Conservation (phyloP, 1,140 invertebrate genomes). For the Thaumatotibia leucotreta region DNA sequence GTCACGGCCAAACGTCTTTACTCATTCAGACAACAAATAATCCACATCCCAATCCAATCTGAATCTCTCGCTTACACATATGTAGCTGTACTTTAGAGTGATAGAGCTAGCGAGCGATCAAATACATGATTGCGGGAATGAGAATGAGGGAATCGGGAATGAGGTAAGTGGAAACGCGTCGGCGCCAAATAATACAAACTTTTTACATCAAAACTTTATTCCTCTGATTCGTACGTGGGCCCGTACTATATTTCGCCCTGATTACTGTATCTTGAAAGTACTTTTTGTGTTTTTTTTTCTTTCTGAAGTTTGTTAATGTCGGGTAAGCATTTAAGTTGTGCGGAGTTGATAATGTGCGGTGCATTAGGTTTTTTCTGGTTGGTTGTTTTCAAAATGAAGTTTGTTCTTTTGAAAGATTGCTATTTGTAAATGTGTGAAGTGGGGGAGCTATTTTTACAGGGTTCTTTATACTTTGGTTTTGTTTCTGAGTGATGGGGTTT, state of each 20-base stretch:
- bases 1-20: background rate
- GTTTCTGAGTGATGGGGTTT: no score
- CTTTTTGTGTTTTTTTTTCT: slow-evolving; percentile 6
- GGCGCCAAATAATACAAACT: slow-evolving; percentile 13
- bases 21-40: background rate
- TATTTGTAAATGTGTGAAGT: background rate
- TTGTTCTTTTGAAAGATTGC: background rate
- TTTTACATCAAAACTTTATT: slow-evolving; percentile 24
- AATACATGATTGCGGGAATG: no score
- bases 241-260: slow-evolving; percentile 10
- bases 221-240: slow-evolving; percentile 15
- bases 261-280: slow-evolving; percentile 11
- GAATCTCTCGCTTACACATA: background rate
- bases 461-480: no score
- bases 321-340: slow-evolving; percentile 6
- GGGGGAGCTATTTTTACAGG: no score
- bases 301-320: slow-evolving; percentile 3
- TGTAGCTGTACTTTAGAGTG: background rate
- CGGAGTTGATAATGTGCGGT: background rate
- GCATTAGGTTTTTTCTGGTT: background rate
- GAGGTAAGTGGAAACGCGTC: background rate
- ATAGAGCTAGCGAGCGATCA: background rate
- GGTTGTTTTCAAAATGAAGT: background rate
- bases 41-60: background rate
- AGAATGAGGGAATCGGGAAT: no score